A percentile compares a stretch with the other conserved stretches of the same genome.
phyloP scores from a whole-genome alignment of 2,113 vertebrate genomes.

The Carassius carassius region DNA sequence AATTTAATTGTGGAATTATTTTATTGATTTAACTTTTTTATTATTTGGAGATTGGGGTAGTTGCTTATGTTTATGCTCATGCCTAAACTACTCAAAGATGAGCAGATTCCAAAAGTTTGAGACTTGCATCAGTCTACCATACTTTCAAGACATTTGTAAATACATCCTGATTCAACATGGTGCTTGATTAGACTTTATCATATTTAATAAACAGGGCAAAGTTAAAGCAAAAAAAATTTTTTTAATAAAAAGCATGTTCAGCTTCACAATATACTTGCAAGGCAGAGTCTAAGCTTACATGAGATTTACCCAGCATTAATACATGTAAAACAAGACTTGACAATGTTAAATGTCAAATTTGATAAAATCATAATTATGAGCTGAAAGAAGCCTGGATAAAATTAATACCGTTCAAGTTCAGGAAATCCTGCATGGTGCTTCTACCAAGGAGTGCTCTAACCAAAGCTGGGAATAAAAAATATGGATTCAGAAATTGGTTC shows the following conservation, averaged over 20 bases:
- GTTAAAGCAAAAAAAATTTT: not conserved
- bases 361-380: constrained; percentile 9
- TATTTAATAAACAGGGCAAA: constrained; percentile 27
- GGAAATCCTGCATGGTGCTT: constrained; percentile 25
- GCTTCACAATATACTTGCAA: constrained; percentile 26
- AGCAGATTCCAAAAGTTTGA: not conserved
- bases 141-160: constrained; percentile 45
- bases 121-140: not conserved
- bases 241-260: not conserved
- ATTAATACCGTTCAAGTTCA: not conserved
- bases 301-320: constrained; percentile 26
- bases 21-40: no score
- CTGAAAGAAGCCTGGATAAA: constrained; percentile 24
- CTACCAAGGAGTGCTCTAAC: constrained; percentile 2
- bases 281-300: not conserved
- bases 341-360: constrained; percentile 19
- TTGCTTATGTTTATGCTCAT: no score
- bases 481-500: constrained; percentile 5
- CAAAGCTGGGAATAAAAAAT: constrained; percentile 19
- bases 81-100: not conserved
- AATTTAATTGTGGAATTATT: no score
- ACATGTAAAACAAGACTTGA: not conserved
- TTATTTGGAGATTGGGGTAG: no score
- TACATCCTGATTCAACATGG: constrained; percentile 48
- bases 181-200: constrained; percentile 45